A percentile compares a stretch with the other conserved stretches of the same genome.
Evolutionary conservation across 2,888 invertebrate species (phyloP).

Genomic region (Hirtodrosophila histrioides): DNA sequence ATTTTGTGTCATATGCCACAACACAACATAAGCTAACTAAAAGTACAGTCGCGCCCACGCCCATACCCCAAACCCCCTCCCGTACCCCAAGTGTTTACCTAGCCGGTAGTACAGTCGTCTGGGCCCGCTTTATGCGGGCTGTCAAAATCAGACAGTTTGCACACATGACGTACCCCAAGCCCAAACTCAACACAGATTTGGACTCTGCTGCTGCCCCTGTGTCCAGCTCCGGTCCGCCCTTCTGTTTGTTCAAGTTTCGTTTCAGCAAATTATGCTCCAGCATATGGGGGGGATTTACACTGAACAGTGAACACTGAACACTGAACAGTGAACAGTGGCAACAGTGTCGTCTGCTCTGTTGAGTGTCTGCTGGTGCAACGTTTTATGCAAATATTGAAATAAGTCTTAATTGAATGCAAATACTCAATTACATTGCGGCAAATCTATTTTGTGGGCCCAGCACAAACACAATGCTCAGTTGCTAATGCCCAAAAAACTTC

Average conservation of each 20-base stretch:
- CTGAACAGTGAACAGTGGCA: conserved; percentile 17
- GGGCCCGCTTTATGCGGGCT: conserved; percentile 79
- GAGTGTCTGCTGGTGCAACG: conserved; percentile 52
- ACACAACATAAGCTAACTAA: conserved; percentile 10
- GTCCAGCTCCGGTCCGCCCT: conserved; percentile 27
- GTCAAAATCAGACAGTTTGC: conserved; percentile 79
- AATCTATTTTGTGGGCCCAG: conserved; percentile 77
- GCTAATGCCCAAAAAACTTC: conserved; percentile 1
- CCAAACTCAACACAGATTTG: conserved; percentile 39
- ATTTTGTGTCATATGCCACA: conserved; percentile 55
- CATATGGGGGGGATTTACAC: conserved; percentile 70
- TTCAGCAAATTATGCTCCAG: conserved; percentile 73
- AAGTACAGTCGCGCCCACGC: conserved; percentile 8
- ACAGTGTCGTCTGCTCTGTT: conserved; percentile 39
- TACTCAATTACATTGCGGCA: conserved; percentile 82
- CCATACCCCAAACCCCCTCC: not conserved
- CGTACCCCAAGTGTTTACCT: conserved; percentile 43
- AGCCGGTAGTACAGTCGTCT: conserved; percentile 42
- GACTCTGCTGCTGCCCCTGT: conserved; percentile 21
- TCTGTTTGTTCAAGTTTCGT: conserved; percentile 75
- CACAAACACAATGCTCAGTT: conserved; percentile 53
- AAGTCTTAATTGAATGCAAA: conserved; percentile 83
- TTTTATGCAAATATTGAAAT: conserved; percentile 82
- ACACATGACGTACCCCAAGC: conserved; percentile 58
- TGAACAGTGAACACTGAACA: conserved; percentile 24